phyloP scores from a whole-genome alignment of 2,113 vertebrate species.

The Pachyramphus minor region DNA sequence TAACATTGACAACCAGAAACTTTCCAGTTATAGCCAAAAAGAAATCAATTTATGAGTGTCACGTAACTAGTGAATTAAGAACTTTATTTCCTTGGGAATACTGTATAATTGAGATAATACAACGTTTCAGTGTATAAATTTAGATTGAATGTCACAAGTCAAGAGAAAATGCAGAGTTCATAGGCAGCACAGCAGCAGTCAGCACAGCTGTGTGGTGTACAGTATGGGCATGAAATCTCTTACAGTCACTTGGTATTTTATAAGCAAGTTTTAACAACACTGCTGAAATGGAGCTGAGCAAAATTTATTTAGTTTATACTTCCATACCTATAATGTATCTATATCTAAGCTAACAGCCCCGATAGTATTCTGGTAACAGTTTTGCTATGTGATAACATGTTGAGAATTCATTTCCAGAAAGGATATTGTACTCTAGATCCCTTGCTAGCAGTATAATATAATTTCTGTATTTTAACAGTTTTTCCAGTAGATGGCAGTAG shows the following conservation, averaged over 20 bases:
- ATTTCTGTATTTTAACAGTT: not conserved
- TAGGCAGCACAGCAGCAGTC: not conserved
- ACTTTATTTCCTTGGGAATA: not conserved
- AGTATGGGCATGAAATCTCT: not conserved
- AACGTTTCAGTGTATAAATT: not conserved
- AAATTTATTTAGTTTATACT: not conserved
- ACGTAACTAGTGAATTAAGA: not conserved
- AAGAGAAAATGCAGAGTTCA: not conserved
- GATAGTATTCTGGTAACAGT: not conserved
- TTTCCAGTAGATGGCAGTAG: conserved; percentile 41
- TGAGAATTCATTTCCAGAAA: not conserved
- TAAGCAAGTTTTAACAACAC: not conserved
- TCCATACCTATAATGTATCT: not conserved
- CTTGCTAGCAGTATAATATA: not conserved
- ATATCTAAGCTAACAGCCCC: not conserved
- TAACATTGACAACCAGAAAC: not conserved
- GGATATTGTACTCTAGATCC: not conserved
- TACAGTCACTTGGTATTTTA: not conserved
- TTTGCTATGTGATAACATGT: not conserved
- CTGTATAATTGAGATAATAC: not conserved
- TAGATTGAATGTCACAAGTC: not conserved
- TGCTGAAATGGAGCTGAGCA: not conserved
- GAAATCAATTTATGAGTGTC: not conserved
- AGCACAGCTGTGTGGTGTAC: not conserved
- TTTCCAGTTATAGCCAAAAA: not conserved